A percentile compares a stretch with the other conserved stretches of the same genome.
Evolutionary conservation across 2,797 vertebrate genomes (phyloP).

Genomic region (Malurus leucopterus): DNA sequence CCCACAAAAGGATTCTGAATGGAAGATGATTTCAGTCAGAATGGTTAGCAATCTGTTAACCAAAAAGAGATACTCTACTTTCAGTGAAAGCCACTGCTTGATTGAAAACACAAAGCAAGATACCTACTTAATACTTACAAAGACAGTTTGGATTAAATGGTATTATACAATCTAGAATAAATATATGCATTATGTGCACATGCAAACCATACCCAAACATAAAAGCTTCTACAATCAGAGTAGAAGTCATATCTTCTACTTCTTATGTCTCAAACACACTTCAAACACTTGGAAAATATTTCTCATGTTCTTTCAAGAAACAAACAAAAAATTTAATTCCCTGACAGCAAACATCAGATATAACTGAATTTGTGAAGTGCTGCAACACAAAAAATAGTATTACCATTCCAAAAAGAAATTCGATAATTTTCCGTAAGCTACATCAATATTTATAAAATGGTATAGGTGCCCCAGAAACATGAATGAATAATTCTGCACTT

Average conservation of each 20-base stretch:
- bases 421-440: conserved; percentile 41
- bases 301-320: neutral
- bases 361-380: neutral
- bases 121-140: neutral
- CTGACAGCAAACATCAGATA: neutral
- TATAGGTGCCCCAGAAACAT: conserved; percentile 30
- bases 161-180: neutral
- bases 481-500: conserved; percentile 36
- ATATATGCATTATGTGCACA: rapidly evolving
- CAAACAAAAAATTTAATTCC: neutral
- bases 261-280: neutral
- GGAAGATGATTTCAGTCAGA: neutral
- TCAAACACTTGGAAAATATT: neutral
- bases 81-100: neutral
- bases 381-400: neutral
- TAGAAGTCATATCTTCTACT: neutral
- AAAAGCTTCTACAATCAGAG: neutral
- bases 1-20: neutral
- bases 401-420: conserved; percentile 47
- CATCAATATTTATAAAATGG: conserved; percentile 44
- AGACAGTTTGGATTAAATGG: neutral
- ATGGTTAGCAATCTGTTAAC: neutral
- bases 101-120: neutral
- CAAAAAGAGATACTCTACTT: neutral
- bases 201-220: neutral